These are phyloP conservation scores for Periophthalmus modestus DNA, from an alignment of 2,113 vertebrate genomes.

Conservation along the genomic window DNA sequence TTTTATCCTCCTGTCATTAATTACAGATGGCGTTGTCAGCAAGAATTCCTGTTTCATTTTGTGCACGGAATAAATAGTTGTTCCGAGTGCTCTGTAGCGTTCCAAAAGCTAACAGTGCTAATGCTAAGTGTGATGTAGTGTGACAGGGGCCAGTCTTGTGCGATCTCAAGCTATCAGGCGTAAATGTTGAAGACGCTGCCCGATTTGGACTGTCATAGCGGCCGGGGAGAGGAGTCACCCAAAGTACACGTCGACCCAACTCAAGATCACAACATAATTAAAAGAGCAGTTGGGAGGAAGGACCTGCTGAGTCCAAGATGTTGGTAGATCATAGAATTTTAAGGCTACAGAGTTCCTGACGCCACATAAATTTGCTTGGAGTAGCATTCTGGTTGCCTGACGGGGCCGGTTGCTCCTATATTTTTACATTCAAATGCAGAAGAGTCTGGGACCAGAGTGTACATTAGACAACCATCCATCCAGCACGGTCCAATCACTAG, in stretches of 20 bases:
- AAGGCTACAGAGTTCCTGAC: too few species aligned
- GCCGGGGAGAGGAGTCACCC: not conserved
- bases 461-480: too few species aligned
- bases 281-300: not conserved
- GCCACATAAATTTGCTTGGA: too few species aligned
- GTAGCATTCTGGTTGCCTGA: too few species aligned
- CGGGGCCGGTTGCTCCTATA: too few species aligned
- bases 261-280: conserved; percentile 16
- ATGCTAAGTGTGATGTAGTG: conserved; percentile 23
- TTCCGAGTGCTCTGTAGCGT: conserved; percentile 14
- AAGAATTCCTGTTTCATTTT: conserved; percentile 56
- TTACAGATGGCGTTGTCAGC: conserved; percentile 56
- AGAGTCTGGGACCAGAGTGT: too few species aligned
- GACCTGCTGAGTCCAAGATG: conserved; percentile 6
- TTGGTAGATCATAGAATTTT: too few species aligned
- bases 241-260: not conserved
- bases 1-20: conserved; percentile 59
- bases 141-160: conserved; percentile 49
- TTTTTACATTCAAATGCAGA: too few species aligned
- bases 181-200: conserved; percentile 30
- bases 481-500: too few species aligned
- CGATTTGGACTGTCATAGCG: conserved; percentile 25
- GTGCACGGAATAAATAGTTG: conserved; percentile 50
- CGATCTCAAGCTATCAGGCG: conserved; percentile 42
- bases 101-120: conserved; percentile 6